Evolutionary conservation across 2,797 vertebrate species (phyloP).

Genomic region (Typhlichthys subterraneus): DNA sequence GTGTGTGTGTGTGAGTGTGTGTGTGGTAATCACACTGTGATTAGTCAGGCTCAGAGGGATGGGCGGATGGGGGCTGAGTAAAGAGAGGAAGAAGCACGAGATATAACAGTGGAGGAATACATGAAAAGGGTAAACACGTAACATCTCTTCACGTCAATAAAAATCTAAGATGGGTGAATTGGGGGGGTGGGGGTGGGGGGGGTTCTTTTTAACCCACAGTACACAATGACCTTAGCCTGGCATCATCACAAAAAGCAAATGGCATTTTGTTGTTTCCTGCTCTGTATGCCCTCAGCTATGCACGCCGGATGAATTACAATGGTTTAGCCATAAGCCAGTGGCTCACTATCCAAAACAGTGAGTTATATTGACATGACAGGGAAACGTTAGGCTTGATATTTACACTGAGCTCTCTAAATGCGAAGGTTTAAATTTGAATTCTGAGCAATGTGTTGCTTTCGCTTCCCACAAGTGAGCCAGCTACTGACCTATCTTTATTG

Average conservation of each 20-base stretch:
- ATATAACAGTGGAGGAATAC: conserved; percentile 45
- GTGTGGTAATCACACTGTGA: conserved; percentile 48
- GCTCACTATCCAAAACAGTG: conserved; percentile 13
- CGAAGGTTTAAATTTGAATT: too few relatives aligned
- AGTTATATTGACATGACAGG: not conserved
- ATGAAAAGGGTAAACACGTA: conserved; percentile 31
- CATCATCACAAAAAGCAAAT: conserved; percentile 52
- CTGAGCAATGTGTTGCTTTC: too few relatives aligned
- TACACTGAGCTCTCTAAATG: too few relatives aligned
- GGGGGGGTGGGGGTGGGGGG: not conserved
- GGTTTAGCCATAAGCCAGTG: conserved; percentile 20
- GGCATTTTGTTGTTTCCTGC: conserved; percentile 48
- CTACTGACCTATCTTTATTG: not conserved
- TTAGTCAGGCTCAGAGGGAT: conserved; percentile 52
- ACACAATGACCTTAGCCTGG: conserved; percentile 55
- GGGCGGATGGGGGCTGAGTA: conserved; percentile 14
- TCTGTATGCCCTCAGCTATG: conserved; percentile 34
- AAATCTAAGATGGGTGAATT: not conserved
- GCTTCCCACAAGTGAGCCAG: not conserved
- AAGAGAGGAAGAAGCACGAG: conserved; percentile 22
- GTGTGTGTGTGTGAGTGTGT: not conserved
- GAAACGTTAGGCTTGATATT: conserved; percentile 3
- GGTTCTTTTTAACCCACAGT: conserved; percentile 40
- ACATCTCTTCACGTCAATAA: conserved; percentile 13
- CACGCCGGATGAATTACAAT: conserved; percentile 22